These are phyloP conservation scores for Platichthys stellatus DNA, from an alignment of 2,113 vertebrate species.

Conservation along the genomic window DNA sequence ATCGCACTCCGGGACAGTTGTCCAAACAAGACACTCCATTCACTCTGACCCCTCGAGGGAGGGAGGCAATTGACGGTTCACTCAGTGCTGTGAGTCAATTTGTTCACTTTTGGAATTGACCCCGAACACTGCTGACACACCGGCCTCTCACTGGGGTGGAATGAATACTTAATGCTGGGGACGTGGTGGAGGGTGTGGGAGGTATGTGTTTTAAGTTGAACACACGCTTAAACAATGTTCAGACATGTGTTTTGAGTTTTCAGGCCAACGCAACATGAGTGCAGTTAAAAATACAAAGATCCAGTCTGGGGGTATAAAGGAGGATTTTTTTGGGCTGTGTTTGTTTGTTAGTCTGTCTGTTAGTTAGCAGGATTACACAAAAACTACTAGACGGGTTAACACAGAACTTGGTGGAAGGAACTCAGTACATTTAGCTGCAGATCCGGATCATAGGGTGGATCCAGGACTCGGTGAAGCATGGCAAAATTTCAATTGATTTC, in stretches of 20 bases:
- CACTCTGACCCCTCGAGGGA: conserved; percentile 71
- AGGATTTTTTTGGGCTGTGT: too few species aligned
- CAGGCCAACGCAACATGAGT: not conserved
- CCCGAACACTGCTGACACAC: conserved; percentile 64
- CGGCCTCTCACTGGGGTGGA: conserved; percentile 52
- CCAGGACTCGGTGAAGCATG: too few species aligned
- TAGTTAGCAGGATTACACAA: too few species aligned
- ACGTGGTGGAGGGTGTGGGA: not conserved
- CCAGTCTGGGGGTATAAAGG: not conserved
- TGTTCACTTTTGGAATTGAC: conserved; percentile 76
- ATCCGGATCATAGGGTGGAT: too few species aligned
- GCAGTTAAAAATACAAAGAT: not conserved
- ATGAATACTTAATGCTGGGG: conserved; percentile 39
- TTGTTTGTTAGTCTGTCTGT: too few species aligned
- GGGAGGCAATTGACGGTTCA: conserved; percentile 75
- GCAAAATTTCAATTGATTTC: too few species aligned
- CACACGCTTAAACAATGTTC: conserved; percentile 5
- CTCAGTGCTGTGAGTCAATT: conserved; percentile 76
- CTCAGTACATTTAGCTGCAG: too few species aligned
- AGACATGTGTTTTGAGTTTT: conserved; percentile 2
- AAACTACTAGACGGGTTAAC: too few species aligned
- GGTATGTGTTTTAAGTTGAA: not conserved
- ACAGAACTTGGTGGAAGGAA: too few species aligned
- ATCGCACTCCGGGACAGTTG: conserved; percentile 69
- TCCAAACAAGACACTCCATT: conserved; percentile 78